These are phyloP conservation scores for Chelonia mydas DNA, from an alignment of 2,797 vertebrate species.

Conservation along the genomic window DNA sequence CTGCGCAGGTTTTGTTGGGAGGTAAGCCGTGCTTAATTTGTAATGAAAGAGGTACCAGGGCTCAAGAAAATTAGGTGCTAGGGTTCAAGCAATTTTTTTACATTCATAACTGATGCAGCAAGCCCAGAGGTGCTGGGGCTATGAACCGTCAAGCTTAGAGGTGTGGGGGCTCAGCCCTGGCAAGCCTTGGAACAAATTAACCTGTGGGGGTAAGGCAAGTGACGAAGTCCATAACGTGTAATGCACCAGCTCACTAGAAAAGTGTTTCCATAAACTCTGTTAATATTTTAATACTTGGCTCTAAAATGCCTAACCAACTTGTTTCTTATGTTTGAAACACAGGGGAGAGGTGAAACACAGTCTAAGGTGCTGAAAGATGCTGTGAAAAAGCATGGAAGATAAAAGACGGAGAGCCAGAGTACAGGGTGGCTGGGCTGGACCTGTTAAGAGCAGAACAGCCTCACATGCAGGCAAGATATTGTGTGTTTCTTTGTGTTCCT, in stretches of 20 bases:
- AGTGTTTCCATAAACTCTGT: not conserved
- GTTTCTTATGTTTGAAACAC: not conserved
- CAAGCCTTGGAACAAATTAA: too few relatives aligned
- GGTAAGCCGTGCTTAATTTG: too few relatives aligned
- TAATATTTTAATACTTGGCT: not conserved
- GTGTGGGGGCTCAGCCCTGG: too few relatives aligned
- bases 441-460: constrained; percentile 19
- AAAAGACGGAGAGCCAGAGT: constrained; percentile 88
- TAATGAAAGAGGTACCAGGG: too few relatives aligned
- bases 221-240: not conserved
- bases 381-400: constrained; percentile 83
- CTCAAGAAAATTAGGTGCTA: too few relatives aligned
- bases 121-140: too few relatives aligned
- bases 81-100: too few relatives aligned
- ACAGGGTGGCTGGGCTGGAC: constrained; percentile 92
- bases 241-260: too few relatives aligned
- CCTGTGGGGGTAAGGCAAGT: not conserved
- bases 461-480: constrained; percentile 57
- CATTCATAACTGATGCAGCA: too few relatives aligned
- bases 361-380: not conserved
- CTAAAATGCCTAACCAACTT: not conserved
- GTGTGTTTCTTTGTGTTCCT: not conserved
- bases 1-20: not conserved
- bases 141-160: too few relatives aligned
- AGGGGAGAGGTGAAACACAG: not conserved